phyloP scores from a whole-genome alignment of 53 echinoderm and acorn worm genomes.

The Astropecten irregularis region DNA sequence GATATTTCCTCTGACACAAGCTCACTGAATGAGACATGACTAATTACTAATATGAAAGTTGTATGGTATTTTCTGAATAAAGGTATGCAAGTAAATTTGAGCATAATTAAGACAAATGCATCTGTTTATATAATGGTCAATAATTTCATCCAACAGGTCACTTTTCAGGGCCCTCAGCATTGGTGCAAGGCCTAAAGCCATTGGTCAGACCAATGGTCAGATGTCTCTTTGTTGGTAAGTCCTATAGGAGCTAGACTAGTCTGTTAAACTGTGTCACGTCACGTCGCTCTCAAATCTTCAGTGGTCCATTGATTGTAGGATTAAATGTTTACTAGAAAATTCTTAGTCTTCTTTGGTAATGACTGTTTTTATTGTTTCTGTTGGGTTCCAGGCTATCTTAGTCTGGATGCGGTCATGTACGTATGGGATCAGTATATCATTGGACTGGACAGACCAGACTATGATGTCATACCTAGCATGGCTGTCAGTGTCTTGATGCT shows the following conservation, averaged over 20 bases:
- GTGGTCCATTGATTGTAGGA: neutral
- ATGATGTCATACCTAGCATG: slow-evolving; percentile 79
- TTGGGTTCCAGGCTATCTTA: slow-evolving; percentile 70
- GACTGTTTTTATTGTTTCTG: too few species aligned
- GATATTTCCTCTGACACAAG: too few species aligned
- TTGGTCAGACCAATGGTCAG: slow-evolving; percentile 86
- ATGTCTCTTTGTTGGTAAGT: slow-evolving; percentile 89
- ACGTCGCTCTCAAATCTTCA: neutral
- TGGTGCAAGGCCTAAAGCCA: slow-evolving; percentile 65
- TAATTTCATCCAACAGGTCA: slow-evolving; percentile 54
- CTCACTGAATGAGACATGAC: too few species aligned
- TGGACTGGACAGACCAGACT: slow-evolving; percentile 78
- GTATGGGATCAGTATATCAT: slow-evolving; percentile 96
- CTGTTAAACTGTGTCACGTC: neutral
- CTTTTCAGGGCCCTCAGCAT: slow-evolving; percentile 10
- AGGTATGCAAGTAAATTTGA: too few species aligned
- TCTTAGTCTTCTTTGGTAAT: too few species aligned
- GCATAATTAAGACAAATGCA: too few species aligned
- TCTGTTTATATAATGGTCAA: too few species aligned
- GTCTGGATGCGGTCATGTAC: slow-evolving; percentile 82
- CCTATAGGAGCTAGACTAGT: too few species aligned
- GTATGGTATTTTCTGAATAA: too few species aligned
- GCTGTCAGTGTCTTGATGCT: slow-evolving; percentile 71
- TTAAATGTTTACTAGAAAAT: too few species aligned
- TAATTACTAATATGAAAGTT: too few species aligned